Base-by-base conservation (phyloP, 2,888 invertebrate genomes). In the Luffia ferchaultella region DNA sequence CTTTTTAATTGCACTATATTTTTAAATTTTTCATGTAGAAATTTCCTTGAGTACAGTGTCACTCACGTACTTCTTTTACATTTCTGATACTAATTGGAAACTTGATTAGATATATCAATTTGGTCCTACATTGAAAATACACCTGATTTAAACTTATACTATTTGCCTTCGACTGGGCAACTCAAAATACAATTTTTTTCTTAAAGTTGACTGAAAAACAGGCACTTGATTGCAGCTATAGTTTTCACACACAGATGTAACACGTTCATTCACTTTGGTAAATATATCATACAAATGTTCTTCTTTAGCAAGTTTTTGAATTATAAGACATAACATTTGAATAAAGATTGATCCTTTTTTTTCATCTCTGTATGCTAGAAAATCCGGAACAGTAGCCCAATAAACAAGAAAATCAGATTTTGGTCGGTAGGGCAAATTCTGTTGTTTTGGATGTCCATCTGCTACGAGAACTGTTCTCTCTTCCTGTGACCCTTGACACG, bases 371-470 rank as follows among this genome's bases (percentile, higher is more conserved):
- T 62, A 80, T 2, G 83, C 77, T 59, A 76, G 75, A 61, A 73
- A 70, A 57, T 76, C 73, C 3, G 80, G 76, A 46, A 78, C 74
- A 17, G 82, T 83, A 0, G 83, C 82, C 74, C 76, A 80, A 54
- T 69, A 82, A 15, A 79, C 65, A 2, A 82, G 62, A 43, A 76
- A 75, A 57, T 82, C 73, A 1, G 69, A 64, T 56, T 76, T 80
- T 47, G 65, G 65, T 16, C 20, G 20, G 75, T 57, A 48, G 41
- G 46, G 42, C 67, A 62, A 19, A 1, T 16, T 54, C 60, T 62
- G 50, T 54, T 60, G 18, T 50, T 53, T 18, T n/a, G 2, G 15
- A 7, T 70, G 68, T 15, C 63, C 63, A 61, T 82, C 83, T 18
- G 79, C 63, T 20, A 73, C 70, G 18, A 80, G 48, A 18, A 49